Percentiles rank a stretch among this genome's conserved stretches.
phyloP scores from a whole-genome alignment of 2,888 invertebrate genomes.

The Epicampocera succincta region DNA sequence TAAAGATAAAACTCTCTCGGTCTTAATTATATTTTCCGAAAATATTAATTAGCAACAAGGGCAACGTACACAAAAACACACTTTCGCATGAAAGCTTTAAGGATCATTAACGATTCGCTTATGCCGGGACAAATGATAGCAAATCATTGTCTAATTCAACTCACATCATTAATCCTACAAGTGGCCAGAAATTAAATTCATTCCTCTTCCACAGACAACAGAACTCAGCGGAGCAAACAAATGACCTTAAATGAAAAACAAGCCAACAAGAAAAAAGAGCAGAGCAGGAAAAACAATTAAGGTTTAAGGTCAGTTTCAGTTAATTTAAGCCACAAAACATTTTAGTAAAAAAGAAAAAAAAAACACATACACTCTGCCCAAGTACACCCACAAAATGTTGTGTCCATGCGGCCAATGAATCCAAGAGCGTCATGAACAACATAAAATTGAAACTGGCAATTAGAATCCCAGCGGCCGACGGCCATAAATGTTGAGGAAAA shows the following conservation, averaged over 20 bases:
- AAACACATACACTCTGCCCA: slow-evolving; percentile 1
- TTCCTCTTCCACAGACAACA: slow-evolving; percentile 21
- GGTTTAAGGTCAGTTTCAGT: slow-evolving; percentile 63
- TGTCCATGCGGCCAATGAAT: background rate
- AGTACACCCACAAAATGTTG: slow-evolving; percentile 4
- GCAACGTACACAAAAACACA: slow-evolving; percentile 5
- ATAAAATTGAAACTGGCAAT: too few relatives aligned
- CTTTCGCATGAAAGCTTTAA: slow-evolving; percentile 31
- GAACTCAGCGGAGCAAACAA: slow-evolving; percentile 45
- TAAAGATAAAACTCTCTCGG: too few relatives aligned
- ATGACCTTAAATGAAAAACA: slow-evolving; percentile 51
- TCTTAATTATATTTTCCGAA: slow-evolving; percentile 23
- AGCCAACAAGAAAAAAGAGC: background rate
- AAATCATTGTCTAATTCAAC: slow-evolving; percentile 51
- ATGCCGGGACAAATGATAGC: slow-evolving; percentile 65
- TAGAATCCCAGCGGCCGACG: too few relatives aligned
- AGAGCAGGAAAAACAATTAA: slow-evolving; percentile 61
- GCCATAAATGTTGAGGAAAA: too few relatives aligned
- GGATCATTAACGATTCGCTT: slow-evolving; percentile 67
- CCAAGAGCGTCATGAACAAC: too few relatives aligned
- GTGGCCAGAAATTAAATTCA: slow-evolving; percentile 44
- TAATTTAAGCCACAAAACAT: slow-evolving; percentile 60
- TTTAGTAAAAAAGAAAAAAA: slow-evolving; percentile 1
- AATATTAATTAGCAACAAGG: slow-evolving; percentile 40
- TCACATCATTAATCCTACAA: slow-evolving; percentile 39